phyloP scores from a whole-genome alignment of 2,888 invertebrate species.

The Sisyra terminalis region DNA sequence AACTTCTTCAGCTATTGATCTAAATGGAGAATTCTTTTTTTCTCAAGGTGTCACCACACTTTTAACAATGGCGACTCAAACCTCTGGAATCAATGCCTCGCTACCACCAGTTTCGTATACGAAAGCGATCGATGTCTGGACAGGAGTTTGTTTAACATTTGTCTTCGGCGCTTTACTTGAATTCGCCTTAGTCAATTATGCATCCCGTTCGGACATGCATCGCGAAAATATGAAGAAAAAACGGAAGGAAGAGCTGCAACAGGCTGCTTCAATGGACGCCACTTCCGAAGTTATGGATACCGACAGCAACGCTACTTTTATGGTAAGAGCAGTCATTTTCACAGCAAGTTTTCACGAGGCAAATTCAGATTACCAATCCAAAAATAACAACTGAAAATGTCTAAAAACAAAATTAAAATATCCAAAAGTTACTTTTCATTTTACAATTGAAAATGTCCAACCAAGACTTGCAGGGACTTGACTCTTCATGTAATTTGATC shows the following conservation, averaged over 20 bases:
- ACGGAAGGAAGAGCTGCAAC: constrained; percentile 70
- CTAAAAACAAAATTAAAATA: too few relatives aligned
- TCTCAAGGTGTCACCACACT: constrained; percentile 79
- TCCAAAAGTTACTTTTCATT: too few relatives aligned
- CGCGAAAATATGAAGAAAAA: constrained; percentile 82
- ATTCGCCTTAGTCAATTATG: constrained; percentile 96
- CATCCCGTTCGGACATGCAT: constrained; percentile 85
- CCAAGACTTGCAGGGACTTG: too few relatives aligned
- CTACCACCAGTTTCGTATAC: constrained; percentile 96
- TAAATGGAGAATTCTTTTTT: too few relatives aligned
- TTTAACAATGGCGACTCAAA: constrained; percentile 94
- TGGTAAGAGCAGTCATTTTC: constrained; percentile 56
- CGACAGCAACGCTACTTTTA: constrained; percentile 79
- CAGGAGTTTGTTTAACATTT: constrained; percentile 92
- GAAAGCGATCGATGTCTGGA: constrained; percentile 97
- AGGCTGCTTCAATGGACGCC: constrained; percentile 71
- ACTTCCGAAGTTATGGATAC: constrained; percentile 73
- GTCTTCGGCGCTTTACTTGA: constrained; percentile 95
- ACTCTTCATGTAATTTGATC: too few relatives aligned
- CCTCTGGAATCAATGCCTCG: constrained; percentile 90
- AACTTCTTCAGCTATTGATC: background rate
- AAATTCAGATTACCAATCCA: too few relatives aligned
- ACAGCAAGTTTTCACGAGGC: too few relatives aligned
- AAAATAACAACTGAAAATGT: too few relatives aligned
- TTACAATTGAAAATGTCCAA: too few relatives aligned